Evolutionary conservation across 2,888 invertebrate species (phyloP), one percentile per base, ranked within the genome.

Genomic region (Sarcophaga subvicina): DNA sequence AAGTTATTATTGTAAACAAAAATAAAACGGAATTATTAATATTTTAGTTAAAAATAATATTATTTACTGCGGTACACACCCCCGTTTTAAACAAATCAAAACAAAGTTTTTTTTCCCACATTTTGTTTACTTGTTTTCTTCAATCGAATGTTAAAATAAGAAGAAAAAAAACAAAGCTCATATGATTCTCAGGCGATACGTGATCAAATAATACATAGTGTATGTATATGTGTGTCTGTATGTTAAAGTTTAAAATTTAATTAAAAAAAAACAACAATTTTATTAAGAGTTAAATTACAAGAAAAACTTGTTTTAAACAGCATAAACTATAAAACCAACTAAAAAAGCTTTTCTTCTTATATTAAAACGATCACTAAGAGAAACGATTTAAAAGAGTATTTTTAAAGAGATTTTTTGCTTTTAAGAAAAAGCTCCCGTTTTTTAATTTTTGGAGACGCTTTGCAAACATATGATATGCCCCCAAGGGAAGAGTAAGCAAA

Each of bases 301-400:
- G 84, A 80, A 85, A 84, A 80, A 85, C 84, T 85, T 62, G 75
- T 80, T 84, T 80, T 72, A 54, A 14, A 1, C 10, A 54, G 17
- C 12, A 54, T 45, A 64, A 37, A 49, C 37, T 63, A 47, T 22
- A 45, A 49, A 12, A 20, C 20, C 11, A 73, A 73, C 45, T 25
- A 45, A 60, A n/a, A 73, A 62, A 73, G 73, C 63, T 47, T 64
- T 70, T 11, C 47, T 60, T 49, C 20, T n/a, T n/a, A 2, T 17
- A 72, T 17, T 71, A 60, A 47, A 22, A 70, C 20, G 69, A 62
- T 70, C 62, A 63, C 37, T 70, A 78, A 78, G 78, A 70, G 78
- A 54, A 54, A 14, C 17, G 4, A 54, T 54, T 54, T 54, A 54
- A 54, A 54, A 54, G 17, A 54, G 4, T 3, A 14, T 54, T 54